phyloP scores from a whole-genome alignment of 2,113 vertebrate species.

The Pseudopipra pipra region DNA sequence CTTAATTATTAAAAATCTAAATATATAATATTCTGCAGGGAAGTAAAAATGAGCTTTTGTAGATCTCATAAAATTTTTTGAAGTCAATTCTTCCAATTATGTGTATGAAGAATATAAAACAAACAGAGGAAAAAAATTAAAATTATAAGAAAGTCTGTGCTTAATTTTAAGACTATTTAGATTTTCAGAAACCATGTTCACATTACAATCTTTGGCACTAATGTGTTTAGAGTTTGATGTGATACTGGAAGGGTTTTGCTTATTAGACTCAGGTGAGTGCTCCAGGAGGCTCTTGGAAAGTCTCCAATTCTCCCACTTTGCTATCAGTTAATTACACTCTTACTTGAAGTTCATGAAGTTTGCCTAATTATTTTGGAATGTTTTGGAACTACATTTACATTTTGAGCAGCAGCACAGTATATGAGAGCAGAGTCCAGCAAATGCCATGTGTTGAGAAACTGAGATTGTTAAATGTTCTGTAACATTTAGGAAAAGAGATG shows the following conservation, averaged over 20 bases:
- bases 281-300: slow-evolving; percentile 27
- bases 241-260: not conserved
- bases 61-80: not conserved
- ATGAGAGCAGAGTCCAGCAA: not conserved
- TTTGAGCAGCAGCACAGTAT: not conserved
- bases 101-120: not conserved
- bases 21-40: not conserved
- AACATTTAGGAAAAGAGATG: not conserved
- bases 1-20: slow-evolving; percentile 24
- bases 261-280: slow-evolving; percentile 16
- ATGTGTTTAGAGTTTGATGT: not conserved
- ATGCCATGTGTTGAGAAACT: not conserved
- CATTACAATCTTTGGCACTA: not conserved
- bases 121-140: not conserved
- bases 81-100: not conserved
- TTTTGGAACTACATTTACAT: not conserved
- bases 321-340: slow-evolving; percentile 13
- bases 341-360: not conserved
- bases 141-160: not conserved
- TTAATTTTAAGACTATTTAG: not conserved
- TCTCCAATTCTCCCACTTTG: not conserved
- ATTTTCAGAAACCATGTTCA: not conserved
- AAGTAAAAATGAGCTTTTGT: not conserved
- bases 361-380: not conserved
- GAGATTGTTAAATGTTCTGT: not conserved